Evolutionary conservation across 2,797 vertebrate genomes (phyloP).

Genomic region (Sarcophilus harrisii): DNA sequence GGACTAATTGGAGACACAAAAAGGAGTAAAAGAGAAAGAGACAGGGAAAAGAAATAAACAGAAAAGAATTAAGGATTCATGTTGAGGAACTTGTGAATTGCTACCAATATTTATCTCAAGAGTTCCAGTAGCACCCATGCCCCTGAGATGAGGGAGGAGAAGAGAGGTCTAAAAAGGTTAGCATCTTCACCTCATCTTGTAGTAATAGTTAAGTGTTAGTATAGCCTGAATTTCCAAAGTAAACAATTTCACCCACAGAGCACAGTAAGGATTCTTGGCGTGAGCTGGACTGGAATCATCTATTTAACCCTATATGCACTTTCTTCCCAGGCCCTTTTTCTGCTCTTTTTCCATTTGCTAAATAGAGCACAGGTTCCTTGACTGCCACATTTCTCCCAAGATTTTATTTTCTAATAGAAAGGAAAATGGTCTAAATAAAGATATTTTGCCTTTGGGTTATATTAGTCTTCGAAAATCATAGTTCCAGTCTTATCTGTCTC

Average conservation of each 20-base stretch:
- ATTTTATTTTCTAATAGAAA: background rate
- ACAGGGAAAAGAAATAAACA: background rate
- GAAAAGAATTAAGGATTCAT: background rate
- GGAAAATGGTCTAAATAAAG: background rate
- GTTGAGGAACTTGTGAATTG: background rate
- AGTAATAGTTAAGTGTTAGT: background rate
- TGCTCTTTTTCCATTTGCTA: background rate
- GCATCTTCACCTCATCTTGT: background rate
- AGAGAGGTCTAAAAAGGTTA: fast-evolving
- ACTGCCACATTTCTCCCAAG: background rate
- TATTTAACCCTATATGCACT: background rate
- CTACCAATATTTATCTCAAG: background rate
- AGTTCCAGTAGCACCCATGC: background rate
- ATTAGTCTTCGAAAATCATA: background rate
- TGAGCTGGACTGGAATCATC: background rate
- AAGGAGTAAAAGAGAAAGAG: background rate
- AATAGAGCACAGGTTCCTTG: background rate
- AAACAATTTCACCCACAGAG: background rate
- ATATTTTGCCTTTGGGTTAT: background rate
- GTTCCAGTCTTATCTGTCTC: background rate
- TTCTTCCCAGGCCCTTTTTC: background rate
- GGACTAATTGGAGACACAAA: background rate
- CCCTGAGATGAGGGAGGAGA: background rate
- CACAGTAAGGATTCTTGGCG: background rate
- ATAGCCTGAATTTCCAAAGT: background rate